These are phyloP conservation scores for Heterodera schachtii DNA, from an alignment of 1,140 invertebrate genomes.

Conservation along the genomic window DNA sequence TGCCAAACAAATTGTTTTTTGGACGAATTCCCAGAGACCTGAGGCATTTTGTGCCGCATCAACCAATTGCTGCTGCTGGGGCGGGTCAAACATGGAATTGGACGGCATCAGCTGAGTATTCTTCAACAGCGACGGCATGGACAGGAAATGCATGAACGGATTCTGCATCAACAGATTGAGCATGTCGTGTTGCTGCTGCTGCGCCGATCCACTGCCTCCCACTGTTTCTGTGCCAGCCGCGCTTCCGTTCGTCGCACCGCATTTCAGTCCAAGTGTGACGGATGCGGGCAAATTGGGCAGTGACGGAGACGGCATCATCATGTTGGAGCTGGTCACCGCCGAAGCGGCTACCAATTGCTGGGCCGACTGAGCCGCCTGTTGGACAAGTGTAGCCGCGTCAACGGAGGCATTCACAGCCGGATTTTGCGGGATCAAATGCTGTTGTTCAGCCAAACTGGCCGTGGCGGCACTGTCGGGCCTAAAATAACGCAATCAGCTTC, in stretches of 20 bases:
- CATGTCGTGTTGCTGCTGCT: constrained; percentile 42
- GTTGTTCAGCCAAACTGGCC: constrained; percentile 24
- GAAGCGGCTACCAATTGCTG: constrained; percentile 21
- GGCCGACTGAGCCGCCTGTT: constrained; percentile 29
- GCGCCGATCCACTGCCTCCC: constrained; percentile 13
- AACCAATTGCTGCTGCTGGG: constrained; percentile 17
- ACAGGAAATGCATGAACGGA: constrained; percentile 54
- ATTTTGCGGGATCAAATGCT: constrained; percentile 5
- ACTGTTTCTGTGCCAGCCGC: neutral
- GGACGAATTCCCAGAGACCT: no score
- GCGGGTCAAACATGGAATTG: constrained; percentile 44
- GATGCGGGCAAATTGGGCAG: constrained; percentile 51
- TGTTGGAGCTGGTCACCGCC: constrained; percentile 36
- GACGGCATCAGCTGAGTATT: constrained; percentile 43
- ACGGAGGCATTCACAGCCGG: neutral
- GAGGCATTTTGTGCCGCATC: neutral
- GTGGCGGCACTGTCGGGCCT: constrained; percentile 54
- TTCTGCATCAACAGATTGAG: constrained; percentile 51
- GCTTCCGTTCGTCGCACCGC: constrained; percentile 8
- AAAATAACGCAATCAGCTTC: constrained; percentile 19
- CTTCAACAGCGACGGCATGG: constrained; percentile 57
- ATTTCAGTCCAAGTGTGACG: neutral
- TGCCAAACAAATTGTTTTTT: no score
- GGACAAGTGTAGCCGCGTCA: constrained; percentile 18
- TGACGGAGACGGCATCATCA: constrained; percentile 61